Evolutionary conservation across 2,797 vertebrate species (phyloP).

Genomic region (Aratinga solstitialis): DNA sequence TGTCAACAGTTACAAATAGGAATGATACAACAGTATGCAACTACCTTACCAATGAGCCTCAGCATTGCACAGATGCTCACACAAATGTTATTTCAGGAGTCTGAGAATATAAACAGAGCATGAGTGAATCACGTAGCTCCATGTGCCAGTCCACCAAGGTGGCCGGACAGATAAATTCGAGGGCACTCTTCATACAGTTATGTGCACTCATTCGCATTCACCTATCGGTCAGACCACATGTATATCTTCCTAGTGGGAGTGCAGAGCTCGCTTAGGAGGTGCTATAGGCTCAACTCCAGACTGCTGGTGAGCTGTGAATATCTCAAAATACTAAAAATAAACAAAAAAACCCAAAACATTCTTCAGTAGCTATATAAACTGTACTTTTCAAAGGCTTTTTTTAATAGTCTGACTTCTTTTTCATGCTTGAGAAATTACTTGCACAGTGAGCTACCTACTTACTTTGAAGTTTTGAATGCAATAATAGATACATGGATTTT

Average conservation of each 20-base stretch:
- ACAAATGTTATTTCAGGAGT: not conserved
- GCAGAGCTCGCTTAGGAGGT: not conserved
- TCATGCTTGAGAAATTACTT: not conserved
- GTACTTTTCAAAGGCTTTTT: not conserved
- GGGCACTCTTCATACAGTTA: not conserved
- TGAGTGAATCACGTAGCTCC: not conserved
- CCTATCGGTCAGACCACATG: rapidly evolving
- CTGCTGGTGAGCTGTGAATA: not conserved
- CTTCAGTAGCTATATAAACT: not conserved
- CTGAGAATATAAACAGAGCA: not conserved
- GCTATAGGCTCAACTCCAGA: not conserved
- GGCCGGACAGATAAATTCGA: not conserved
- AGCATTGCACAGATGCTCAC: not conserved
- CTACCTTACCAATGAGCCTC: not conserved
- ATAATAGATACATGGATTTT: not conserved
- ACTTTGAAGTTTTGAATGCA: not conserved
- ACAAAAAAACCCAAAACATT: not conserved
- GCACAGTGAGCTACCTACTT: not conserved
- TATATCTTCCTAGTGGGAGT: not conserved
- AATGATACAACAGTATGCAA: not conserved
- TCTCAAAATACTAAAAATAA: not conserved
- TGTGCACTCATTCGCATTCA: rapidly evolving
- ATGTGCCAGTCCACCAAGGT: not conserved
- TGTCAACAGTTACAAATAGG: not conserved
- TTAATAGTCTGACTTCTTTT: not conserved